Conservation (phyloP, 1,140 invertebrate species). For the Drosophila ficusphila region DNA sequence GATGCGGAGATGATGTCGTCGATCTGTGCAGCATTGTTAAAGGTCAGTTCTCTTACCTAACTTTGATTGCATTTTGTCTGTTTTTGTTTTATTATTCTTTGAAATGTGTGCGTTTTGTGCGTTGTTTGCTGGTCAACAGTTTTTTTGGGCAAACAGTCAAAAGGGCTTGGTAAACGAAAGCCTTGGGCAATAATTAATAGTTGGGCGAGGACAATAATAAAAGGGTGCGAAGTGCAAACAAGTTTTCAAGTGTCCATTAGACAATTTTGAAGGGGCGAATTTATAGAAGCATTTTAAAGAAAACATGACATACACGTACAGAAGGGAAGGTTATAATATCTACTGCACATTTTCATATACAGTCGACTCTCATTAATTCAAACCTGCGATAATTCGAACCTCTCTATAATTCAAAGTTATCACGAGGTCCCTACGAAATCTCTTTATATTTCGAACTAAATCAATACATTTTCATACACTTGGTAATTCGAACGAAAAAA, state of each 20-base stretch:
- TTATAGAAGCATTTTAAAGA: neutral
- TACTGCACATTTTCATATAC: too few species aligned
- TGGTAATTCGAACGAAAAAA: too few species aligned
- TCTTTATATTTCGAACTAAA: too few species aligned
- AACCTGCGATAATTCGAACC: too few species aligned
- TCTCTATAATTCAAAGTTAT: too few species aligned
- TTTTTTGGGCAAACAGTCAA: conserved; percentile 27
- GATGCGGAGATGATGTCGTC: conserved; percentile 31
- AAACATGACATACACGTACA: neutral
- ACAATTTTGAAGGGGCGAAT: neutral
- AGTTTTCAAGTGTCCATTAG: conserved; percentile 1
- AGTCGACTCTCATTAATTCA: too few species aligned
- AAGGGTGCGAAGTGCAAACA: conserved; percentile 14
- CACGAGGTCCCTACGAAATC: too few species aligned
- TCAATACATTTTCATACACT: too few species aligned
- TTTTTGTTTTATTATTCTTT: conserved; percentile 30
- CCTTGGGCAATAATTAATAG: conserved; percentile 5
- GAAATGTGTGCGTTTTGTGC: conserved; percentile 43
- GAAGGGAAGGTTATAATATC: neutral
- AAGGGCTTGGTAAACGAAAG: conserved; percentile 31
- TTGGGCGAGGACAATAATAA: conserved; percentile 4
- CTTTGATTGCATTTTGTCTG: conserved; percentile 72
- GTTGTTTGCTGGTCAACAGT: conserved; percentile 42
- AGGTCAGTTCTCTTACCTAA: conserved; percentile 82
- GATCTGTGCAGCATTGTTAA: conserved; percentile 79